phyloP scores from a whole-genome alignment of 2,888 invertebrate species.

The Dioctria linearis region DNA sequence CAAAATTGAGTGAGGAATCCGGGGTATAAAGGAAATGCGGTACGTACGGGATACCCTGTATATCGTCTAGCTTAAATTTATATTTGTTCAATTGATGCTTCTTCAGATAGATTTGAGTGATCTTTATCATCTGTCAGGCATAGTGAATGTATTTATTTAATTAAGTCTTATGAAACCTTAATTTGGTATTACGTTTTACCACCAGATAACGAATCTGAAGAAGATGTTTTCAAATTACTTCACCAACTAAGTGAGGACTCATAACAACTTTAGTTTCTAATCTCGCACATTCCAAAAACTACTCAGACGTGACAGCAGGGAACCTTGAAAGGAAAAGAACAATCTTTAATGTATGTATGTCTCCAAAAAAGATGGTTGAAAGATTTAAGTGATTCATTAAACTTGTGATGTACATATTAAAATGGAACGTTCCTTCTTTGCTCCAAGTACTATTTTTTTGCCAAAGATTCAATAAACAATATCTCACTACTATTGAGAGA shows the following conservation, averaged over 20 bases:
- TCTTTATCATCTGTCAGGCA: no score
- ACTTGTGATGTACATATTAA: slow-evolving; percentile 85
- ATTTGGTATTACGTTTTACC: no score
- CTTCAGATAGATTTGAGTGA: no score
- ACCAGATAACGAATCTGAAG: background rate
- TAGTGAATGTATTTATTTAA: no score
- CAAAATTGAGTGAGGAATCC: no score
- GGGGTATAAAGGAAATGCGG: no score
- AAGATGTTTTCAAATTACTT: slow-evolving; percentile 61
- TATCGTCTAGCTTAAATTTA: no score
- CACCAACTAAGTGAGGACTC: slow-evolving; percentile 75
- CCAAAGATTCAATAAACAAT: slow-evolving; percentile 80
- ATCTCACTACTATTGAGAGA: slow-evolving; percentile 83
- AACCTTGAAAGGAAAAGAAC: slow-evolving; percentile 66
- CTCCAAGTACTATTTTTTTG: no score
- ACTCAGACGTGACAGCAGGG: slow-evolving; percentile 83
- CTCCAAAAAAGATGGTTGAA: background rate
- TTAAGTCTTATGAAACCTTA: no score
- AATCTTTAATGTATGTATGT: background rate
- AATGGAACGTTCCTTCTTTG: slow-evolving; percentile 85
- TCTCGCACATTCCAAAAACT: slow-evolving; percentile 81
- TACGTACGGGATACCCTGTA: no score
- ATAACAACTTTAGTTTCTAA: slow-evolving; percentile 75
- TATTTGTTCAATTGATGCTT: no score
- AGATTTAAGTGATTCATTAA: slow-evolving; percentile 82